Conservation (phyloP, 2,888 invertebrate species). For the Mythimna loreyi region DNA sequence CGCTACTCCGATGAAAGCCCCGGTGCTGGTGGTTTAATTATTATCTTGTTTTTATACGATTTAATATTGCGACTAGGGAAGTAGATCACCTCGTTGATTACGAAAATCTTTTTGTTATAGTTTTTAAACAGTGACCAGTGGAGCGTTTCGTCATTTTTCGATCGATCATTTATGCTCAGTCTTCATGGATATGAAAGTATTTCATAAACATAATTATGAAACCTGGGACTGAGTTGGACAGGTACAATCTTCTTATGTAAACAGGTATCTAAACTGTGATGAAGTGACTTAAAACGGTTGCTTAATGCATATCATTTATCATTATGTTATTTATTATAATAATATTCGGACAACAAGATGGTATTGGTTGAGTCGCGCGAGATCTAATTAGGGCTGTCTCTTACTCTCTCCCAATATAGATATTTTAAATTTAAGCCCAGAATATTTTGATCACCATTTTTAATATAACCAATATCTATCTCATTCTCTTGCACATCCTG, state of each 20-base stretch:
- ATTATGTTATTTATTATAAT: slow-evolving; percentile 49
- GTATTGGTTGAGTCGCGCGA: slow-evolving; percentile 12
- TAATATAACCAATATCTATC: not conserved
- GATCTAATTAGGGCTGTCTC: slow-evolving; percentile 22
- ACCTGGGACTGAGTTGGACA: slow-evolving; percentile 32
- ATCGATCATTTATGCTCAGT: slow-evolving; percentile 74
- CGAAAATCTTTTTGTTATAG: slow-evolving; percentile 85
- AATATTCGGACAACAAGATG: slow-evolving; percentile 67
- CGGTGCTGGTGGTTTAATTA: slow-evolving; percentile 85
- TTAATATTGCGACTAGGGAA: slow-evolving; percentile 87
- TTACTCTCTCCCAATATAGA: not conserved
- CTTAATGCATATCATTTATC: slow-evolving; percentile 41
- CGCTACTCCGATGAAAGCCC: slow-evolving; percentile 79
- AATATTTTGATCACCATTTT: not conserved
- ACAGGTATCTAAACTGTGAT: slow-evolving; percentile 38
- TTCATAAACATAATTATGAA: slow-evolving; percentile 75
- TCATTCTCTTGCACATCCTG: slow-evolving; percentile 27
- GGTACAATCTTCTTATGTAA: slow-evolving; percentile 50
- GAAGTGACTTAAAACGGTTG: slow-evolving; percentile 34
- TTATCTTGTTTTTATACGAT: slow-evolving; percentile 85
- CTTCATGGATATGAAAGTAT: slow-evolving; percentile 75
- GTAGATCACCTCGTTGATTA: slow-evolving; percentile 88
- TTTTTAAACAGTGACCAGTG: slow-evolving; percentile 81
- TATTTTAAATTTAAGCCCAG: not conserved
- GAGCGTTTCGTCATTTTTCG: slow-evolving; percentile 80